These are phyloP conservation scores for Daktulosphaira vitifoliae DNA, from an alignment of 1,140 invertebrate genomes.

Conservation along the genomic window DNA sequence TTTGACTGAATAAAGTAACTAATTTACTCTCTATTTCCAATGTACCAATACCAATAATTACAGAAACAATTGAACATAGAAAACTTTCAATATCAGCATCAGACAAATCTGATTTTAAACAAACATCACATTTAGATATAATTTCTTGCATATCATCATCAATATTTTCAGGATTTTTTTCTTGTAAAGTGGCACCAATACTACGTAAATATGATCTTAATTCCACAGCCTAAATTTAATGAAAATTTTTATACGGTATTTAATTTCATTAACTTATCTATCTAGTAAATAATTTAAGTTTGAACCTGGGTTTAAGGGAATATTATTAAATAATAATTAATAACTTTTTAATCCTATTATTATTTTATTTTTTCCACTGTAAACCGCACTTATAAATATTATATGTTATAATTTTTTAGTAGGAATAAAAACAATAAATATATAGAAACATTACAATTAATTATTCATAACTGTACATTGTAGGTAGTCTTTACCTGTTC, in stretches of 20 bases:
- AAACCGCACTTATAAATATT: too few species aligned
- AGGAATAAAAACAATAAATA: too few species aligned
- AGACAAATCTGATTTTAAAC: slow-evolving; percentile 5
- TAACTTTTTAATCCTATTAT: too few species aligned
- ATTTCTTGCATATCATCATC: slow-evolving; percentile 28
- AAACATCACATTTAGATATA: slow-evolving; percentile 21
- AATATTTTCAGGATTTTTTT: slow-evolving; percentile 15
- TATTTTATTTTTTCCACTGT: too few species aligned
- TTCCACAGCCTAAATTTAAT: slow-evolving; percentile 18
- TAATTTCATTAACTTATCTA: too few species aligned
- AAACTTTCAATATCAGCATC: slow-evolving; percentile 25
- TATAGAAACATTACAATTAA: too few species aligned
- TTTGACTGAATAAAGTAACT: slow-evolving; percentile 14
- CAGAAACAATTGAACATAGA: slow-evolving; percentile 24
- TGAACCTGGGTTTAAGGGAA: too few species aligned
- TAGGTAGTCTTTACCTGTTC: slow-evolving; percentile 16
- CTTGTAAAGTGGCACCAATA: slow-evolving; percentile 17
- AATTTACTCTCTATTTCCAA: slow-evolving; percentile 4
- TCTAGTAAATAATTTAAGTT: too few species aligned
- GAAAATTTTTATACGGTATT: too few species aligned
- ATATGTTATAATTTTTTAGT: too few species aligned
- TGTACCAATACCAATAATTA: slow-evolving; percentile 21
- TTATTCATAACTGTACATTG: too few species aligned
- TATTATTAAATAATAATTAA: too few species aligned
- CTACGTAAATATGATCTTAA: slow-evolving; percentile 20